Base-by-base conservation (phyloP, 2,888 invertebrate species). In the Macrosiphum euphorbiae region DNA sequence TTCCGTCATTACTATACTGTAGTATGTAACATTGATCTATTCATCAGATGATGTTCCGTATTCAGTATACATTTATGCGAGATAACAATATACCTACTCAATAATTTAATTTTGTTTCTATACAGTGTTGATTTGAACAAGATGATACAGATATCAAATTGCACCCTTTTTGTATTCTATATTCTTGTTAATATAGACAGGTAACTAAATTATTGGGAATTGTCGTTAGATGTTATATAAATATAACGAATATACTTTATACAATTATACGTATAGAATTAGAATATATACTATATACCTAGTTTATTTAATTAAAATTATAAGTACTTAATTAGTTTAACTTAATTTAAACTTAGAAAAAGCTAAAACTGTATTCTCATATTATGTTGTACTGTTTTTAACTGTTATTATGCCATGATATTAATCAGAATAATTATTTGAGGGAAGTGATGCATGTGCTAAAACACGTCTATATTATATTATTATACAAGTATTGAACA, bases 341-440 rank as follows among this genome's bases (percentile, higher is more conserved):
- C 7, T 58, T 58, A 26, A 58, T 58, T 58, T 78, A 35, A 78
- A 78, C 78, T 28, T 11, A 11, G 28, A 61, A 58, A 10, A 61
- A 61, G 11, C 61, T n/a, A 13, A 78, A 78, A 78, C 78, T 78
- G 78, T 85, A 85, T 85, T 44, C 26, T 85, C 44, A 5, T 85
- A 35, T 44, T 8, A 26, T 58, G 55, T 44, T 85, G 26, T 11
- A 84, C 7, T 41, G n/a, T 84, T n/a, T 41, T 24, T 35, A 41
- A 84, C 41, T 20, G 10, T 41, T 67, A 35, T 52, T 41, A 58
- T 58, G 10, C 28, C 41, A n/a, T 47, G 89, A 89, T 89, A 58
- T 89, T 78, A 61, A 89, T 89, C 61, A 44, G 61, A 89, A 89
- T 89, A 44, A 89, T 20, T 58, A 58, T 58, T 58, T 58, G 26